A percentile compares a stretch with the other conserved stretches of the same genome.
phyloP scores from a whole-genome alignment of 1,140 invertebrate genomes.

The Papilio helenus region DNA sequence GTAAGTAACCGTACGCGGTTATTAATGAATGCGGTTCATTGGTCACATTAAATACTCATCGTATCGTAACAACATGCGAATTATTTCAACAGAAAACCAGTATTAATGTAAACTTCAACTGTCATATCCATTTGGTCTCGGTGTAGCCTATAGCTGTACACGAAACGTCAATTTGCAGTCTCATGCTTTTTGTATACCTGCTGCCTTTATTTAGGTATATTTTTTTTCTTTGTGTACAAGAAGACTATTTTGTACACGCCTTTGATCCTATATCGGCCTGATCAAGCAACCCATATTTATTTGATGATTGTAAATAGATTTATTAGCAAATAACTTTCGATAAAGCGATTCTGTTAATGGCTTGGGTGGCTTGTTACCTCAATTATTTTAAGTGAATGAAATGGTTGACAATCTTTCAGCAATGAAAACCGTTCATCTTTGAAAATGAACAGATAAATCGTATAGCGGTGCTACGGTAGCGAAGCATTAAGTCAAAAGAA shows the following conservation, averaged over 20 bases:
- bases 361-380: too few relatives aligned
- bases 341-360: too few relatives aligned
- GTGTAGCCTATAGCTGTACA: not conserved
- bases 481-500: slow-evolving; percentile 36
- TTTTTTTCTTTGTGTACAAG: not conserved
- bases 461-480: not conserved
- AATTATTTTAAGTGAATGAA: too few relatives aligned
- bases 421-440: not conserved
- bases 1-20: not conserved
- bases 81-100: not conserved
- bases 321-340: not conserved
- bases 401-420: not conserved
- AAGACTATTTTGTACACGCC: too few relatives aligned
- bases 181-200: not conserved
- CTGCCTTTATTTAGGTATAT: not conserved
- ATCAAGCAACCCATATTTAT: too few relatives aligned
- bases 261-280: too few relatives aligned
- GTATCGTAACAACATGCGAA: not conserved
- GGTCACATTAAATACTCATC: not conserved
- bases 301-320: not conserved
- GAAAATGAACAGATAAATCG: not conserved
- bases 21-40: slow-evolving; percentile 23
- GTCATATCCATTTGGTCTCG: not conserved
- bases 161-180: not conserved
- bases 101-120: not conserved